Base-by-base conservation (phyloP, 2,888 invertebrate species). In the Noctua janthina region DNA sequence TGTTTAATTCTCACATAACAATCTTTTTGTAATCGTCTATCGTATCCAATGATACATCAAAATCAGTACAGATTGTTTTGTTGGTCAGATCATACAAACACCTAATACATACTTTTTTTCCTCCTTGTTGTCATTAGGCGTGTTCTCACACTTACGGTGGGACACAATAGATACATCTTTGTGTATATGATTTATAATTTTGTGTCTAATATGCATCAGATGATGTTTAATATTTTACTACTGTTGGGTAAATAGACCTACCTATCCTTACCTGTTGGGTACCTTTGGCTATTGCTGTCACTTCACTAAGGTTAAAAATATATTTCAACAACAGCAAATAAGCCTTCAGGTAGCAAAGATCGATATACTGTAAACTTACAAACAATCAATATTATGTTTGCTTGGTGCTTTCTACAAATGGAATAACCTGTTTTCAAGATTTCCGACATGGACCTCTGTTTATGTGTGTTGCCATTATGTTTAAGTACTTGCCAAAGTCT, bases 41-140 rank as follows among this genome's bases (percentile, higher is more conserved):
- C 7, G 20, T 13, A 67, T 49, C 29, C 11, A 20, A 56, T 29
- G 39, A 64, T 73, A 23, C 13, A 5, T n/a, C 20, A 15, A 64
- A 66, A 54, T 43, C 23, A 68, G 17, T 39, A 8, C 39, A 49
- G 10, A 66, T 66, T 64, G 67, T 72, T 71, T 56, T 64, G 56
- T 10, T 68, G n/a, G 10, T 66, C 67, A 72, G 23, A 72, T 54
- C 11, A 39, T 39, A 49, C 15, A 49, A 35, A 68, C 43, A 49
- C 8, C 4, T 15, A 69, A 0, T n/a, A 39, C 4, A 54, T 54
- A 84, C 46, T 46, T 49, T 11, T 70, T 81, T 81, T 81, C 81
- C 80, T 85, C 64, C 85, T 80, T 71, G 20, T 59, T 81, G 82
- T 85, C 67, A 85, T 81, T 81, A 81, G 71, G 54, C 43, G 59